Base-by-base conservation (phyloP, 2,797 vertebrate species). In the Anisognathus igniventris region DNA sequence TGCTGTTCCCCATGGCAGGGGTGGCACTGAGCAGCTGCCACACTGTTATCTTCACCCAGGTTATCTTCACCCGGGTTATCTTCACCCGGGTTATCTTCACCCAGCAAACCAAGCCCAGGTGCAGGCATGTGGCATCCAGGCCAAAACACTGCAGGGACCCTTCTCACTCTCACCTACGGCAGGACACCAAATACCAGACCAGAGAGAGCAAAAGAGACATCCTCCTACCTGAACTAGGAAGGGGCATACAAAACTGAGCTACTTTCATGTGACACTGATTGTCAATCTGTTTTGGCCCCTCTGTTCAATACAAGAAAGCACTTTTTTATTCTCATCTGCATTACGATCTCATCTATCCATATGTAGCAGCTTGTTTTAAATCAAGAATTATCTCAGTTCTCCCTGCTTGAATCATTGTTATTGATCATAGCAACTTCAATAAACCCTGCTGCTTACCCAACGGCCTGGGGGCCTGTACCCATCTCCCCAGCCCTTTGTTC, bases 351-450 rank as follows among this genome's bases (percentile, higher is more conserved):
- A 56, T 60, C 65, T 61, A 78, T 12, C 71, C 35, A 16, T 95
- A 79, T 2, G 51, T 48, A 62, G 79, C 48, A 89, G 57, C 57
- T 83, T 75, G 60, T 60, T 90, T 94, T 81, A 88, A 93, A 86
- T 44, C 50, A 78, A 78, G 65, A 95, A 72, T 86, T 90, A 95
- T 82, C 83, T 84, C 2, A 2, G 73, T 54, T 64, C 67, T 86
- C 71, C 45, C 60, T 57, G 45, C 60, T 51, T 90, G 80, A 93
- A 95, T 94, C 93, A 73, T 37, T 93, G 91, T 65, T 96, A 95
- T 87, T 84, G 92, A 96, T 96, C 95, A 91, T 65, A 97, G 95
- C 88, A 96, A 97, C 96, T 92, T 82, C 76, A 91, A 75, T 72
- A 95, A 92, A 93, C 42, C 53, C 64, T 73, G 72, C 40, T 85